Evolutionary conservation across 2,797 vertebrate species (phyloP).

Genomic region (Lates japonicus): DNA sequence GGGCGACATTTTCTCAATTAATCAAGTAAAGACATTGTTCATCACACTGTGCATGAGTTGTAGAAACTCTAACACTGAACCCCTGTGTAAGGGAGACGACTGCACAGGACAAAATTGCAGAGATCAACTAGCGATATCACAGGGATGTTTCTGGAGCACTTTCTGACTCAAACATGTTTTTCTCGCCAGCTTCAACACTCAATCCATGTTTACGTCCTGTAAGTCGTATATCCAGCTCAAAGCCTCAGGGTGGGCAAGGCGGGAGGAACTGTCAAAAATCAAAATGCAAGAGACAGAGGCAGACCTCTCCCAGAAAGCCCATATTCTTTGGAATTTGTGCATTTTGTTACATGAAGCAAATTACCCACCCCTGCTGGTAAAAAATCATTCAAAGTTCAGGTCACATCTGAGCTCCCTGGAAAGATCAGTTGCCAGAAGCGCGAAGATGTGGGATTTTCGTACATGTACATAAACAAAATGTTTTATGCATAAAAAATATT

Average conservation of each 20-base stretch:
- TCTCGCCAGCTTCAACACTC: conserved; percentile 40
- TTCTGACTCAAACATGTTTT: conserved; percentile 48
- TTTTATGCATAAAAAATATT: conserved; percentile 28
- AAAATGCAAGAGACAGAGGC: conserved; percentile 33
- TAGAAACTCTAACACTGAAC: conserved; percentile 15
- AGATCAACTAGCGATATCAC: conserved; percentile 41
- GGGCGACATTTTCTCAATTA: not conserved
- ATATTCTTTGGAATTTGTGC: conserved; percentile 33
- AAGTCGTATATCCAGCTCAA: conserved; percentile 45
- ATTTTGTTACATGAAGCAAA: conserved; percentile 42
- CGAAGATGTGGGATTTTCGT: conserved; percentile 11
- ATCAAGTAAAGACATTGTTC: not conserved
- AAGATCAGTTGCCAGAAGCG: conserved; percentile 17
- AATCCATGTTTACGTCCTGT: conserved; percentile 29
- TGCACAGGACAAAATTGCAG: conserved; percentile 38
- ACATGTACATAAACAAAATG: conserved; percentile 26
- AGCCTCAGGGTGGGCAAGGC: conserved; percentile 34
- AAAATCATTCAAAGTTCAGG: conserved; percentile 43
- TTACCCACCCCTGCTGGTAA: conserved; percentile 1
- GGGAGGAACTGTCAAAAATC: conserved; percentile 29
- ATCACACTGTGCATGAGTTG: conserved; percentile 21
- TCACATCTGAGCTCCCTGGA: conserved; percentile 36
- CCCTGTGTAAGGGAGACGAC: conserved; percentile 26
- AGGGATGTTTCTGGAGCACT: conserved; percentile 27
- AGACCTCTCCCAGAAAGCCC: conserved; percentile 42